These are phyloP conservation scores for Amia ocellicauda DNA, from an alignment of 2,113 vertebrate species.

Conservation along the genomic window DNA sequence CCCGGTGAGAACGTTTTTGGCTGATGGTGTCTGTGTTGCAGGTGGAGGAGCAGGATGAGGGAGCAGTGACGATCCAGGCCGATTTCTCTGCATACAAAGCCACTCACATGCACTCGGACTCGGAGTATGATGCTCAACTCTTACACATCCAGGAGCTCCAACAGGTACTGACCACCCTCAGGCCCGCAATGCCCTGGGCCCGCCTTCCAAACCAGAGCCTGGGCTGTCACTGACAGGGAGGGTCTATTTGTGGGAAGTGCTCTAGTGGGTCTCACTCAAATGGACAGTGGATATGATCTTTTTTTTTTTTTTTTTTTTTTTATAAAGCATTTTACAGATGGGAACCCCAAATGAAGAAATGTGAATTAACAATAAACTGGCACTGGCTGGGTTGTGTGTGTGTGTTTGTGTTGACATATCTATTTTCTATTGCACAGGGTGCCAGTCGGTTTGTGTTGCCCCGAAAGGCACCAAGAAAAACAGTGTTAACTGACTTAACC, in stretches of 20 bases:
- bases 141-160: constrained; percentile 49
- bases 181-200: too few species aligned
- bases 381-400: not conserved
- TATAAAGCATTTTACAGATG: too few species aligned
- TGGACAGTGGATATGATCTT: too few species aligned
- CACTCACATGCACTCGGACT: constrained; percentile 50
- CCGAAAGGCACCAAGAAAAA: constrained; percentile 9
- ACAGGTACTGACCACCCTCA: constrained; percentile 40
- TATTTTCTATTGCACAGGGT: too few species aligned
- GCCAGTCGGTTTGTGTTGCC: not conserved
- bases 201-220: too few species aligned
- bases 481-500: constrained; percentile 37
- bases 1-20: not conserved
- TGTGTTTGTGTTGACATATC: not conserved
- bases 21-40: constrained; percentile 24
- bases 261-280: too few species aligned
- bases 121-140: constrained; percentile 43
- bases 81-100: constrained; percentile 63
- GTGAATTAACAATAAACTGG: too few species aligned
- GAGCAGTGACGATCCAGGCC: constrained; percentile 48
- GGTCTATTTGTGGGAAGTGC: too few species aligned
- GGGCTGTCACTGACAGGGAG: too few species aligned
- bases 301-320: too few species aligned
- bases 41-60: constrained; percentile 54
- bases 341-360: too few species aligned